Evolutionary conservation across 2,888 invertebrate species (phyloP), one percentile per base, ranked within the genome.

Genomic region (Ceramica pisi): DNA sequence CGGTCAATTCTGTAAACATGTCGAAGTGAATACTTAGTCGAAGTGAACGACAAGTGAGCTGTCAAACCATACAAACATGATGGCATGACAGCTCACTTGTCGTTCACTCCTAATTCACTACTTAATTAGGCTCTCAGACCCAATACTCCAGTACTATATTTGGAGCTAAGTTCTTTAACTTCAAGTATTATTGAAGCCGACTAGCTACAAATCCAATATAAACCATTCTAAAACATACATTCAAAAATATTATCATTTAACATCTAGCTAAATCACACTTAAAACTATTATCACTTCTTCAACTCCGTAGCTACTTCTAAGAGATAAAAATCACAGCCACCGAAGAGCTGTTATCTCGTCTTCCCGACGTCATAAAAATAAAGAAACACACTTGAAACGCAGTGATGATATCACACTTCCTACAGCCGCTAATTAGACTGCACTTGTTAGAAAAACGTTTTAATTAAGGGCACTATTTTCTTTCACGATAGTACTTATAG

Each of bases 371-470:
- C 63, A 72, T 78, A 84, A 80, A 78, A 84, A 81, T 80, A 74
- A 72, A 67, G 53, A 60, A 67, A 73, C 53, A 35, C 44, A 67
- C 70, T 70, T 67, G 55, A 75, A 71, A 56, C 38, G 7, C 66
- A 16, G 31, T 21, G 84, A 83, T 84, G 67, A 7, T 64, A 83
- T 84, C 83, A 74, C 46, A 72, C 84, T 83, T 83, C 84, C 83
- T 81, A 80, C 75, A 23, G 51, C 26, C 14, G 12, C 65, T 83
- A 75, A 82, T 83, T 82, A 82, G 56, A 57, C 62, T 64, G 63
- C 38, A 62, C 71, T 75, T 57, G 68, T 60, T 60, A 53, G 38
- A 72, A 71, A 57, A 60, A 48, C 21, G 12, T 55, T 64, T 57
- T 77, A 65, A 80, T 80, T 66, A 67, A 60, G 38, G 38, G 44